Evolutionary conservation across 2,113 vertebrate species (phyloP), one percentile per base, ranked within the genome.

Genomic region (Mellivora capensis): DNA sequence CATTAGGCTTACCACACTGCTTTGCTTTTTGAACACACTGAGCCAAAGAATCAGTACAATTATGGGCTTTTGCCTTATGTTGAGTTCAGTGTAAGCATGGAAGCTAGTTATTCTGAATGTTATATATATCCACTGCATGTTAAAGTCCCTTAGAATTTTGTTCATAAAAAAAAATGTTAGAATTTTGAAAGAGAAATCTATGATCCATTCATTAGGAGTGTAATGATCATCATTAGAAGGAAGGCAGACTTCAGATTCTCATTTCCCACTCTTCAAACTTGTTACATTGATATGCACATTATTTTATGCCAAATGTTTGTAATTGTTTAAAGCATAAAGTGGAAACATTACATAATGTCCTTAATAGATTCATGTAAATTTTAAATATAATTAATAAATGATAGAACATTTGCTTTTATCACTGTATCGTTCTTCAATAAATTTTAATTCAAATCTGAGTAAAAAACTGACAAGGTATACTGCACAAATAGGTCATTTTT

Each of bases 61-160:
- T 97, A 83, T 44, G 37, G 97, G 97, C 92, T 52, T 97, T 61
- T 97, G 94, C 92, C 92, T 97, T 97, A 87, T 61, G 71, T 91
- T 97, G 81, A 95, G 95, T 97, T 98, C 87, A 98, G 2, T 97
- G 97, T 92, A 98, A 98, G 98, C 98, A 98, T 97, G 98, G 94
- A 77, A 92, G 52, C 67, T 98, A 93, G 76, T 97, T 85, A 91
- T 64, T 80, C 87, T 98, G 47, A 96, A 96, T 97, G 81, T 93
- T 98, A 93, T 93, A 54, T 98, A 96, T 96, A 97, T 95, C 87
- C 96, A 84, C 25, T 98, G 98, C 98, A 98, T 98, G 97, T 91
- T 95, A 29, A 90, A 86, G 23, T 72, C 69, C 57, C 87, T 97
- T 95, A 97, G 57, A 96, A 92, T 82, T 96, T 94, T 95, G 29